Conservation (phyloP, 2,113 vertebrate genomes). For the Kryptolebias marmoratus region DNA sequence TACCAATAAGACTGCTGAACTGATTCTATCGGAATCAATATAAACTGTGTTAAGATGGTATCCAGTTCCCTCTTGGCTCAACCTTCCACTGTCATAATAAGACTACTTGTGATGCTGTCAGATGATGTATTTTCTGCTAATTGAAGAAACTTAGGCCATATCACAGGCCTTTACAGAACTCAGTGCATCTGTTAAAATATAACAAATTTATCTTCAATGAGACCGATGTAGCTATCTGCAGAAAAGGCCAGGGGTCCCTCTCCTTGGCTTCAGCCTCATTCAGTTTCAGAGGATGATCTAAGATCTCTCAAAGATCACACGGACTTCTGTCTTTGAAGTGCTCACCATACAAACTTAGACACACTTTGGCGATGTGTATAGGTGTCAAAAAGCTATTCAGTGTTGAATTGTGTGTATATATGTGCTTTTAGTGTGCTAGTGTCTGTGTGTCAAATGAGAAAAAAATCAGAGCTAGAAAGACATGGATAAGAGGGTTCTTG, state of each 20-base stretch:
- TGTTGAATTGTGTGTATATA: conserved; percentile 3
- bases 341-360: conserved; percentile 37
- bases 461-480: not conserved
- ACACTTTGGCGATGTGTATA: conserved; percentile 14
- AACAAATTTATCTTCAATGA: conserved; percentile 71
- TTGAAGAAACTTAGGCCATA: conserved; percentile 38
- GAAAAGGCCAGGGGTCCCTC: conserved; percentile 61
- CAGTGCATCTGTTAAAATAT: conserved; percentile 63
- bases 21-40: too few species aligned
- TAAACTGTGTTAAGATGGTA: too few species aligned
- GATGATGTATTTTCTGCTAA: conserved; percentile 31
- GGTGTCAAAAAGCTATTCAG: conserved; percentile 14
- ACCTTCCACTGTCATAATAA: too few species aligned
- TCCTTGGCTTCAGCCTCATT: conserved; percentile 67
- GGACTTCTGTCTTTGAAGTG: conserved; percentile 64
- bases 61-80: too few species aligned
- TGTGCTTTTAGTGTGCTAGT: not conserved
- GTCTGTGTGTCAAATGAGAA: conserved; percentile 24
- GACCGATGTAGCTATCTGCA: conserved; percentile 63
- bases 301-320: conserved; percentile 58
- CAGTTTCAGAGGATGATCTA: conserved; percentile 63
- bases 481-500: conserved; percentile 3
- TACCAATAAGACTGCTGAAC: too few species aligned
- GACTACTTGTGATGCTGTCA: conserved; percentile 29
- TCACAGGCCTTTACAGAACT: conserved; percentile 55